Evolutionary conservation across 1,140 invertebrate genomes (phyloP).

Genomic region (Bombus fervidus): DNA sequence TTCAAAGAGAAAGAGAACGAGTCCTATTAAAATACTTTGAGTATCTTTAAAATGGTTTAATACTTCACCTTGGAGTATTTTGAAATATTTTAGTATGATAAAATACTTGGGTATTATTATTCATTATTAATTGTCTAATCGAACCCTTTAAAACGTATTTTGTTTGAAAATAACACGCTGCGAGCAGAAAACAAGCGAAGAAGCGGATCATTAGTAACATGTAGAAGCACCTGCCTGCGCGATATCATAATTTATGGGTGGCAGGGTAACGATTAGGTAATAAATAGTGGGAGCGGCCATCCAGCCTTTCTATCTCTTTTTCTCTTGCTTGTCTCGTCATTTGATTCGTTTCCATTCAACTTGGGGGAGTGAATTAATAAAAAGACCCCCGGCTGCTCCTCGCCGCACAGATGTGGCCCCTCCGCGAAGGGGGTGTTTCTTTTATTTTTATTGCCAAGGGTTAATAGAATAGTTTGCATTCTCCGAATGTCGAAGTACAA

Average conservation of each 20-base stretch:
- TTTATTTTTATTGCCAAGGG: constrained; percentile 73
- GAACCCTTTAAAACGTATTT: background rate
- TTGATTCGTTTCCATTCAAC: constrained; percentile 54
- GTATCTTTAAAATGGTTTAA: too few relatives aligned
- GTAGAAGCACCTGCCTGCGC: constrained; percentile 58
- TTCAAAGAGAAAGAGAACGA: background rate
- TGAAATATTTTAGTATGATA: too few relatives aligned
- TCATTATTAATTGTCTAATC: too few relatives aligned
- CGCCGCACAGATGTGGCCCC: constrained; percentile 73
- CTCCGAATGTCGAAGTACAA: constrained; percentile 56
- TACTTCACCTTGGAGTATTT: too few relatives aligned
- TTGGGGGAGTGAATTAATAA: constrained; percentile 74
- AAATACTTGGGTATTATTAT: background rate
- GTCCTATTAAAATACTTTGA: too few relatives aligned
- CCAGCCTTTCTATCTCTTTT: constrained; percentile 28
- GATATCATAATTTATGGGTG: constrained; percentile 64
- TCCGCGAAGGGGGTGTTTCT: constrained; percentile 64
- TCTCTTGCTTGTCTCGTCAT: constrained; percentile 36
- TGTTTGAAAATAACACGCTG: background rate
- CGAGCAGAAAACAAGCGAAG: background rate
- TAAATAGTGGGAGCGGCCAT: constrained; percentile 64
- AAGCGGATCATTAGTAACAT: background rate
- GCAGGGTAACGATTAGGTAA: constrained; percentile 68
- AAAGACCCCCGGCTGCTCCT: constrained; percentile 70
- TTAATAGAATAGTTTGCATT: constrained; percentile 75